Conservation (phyloP, 2,888 invertebrate genomes). For the Agrotis segetum region DNA sequence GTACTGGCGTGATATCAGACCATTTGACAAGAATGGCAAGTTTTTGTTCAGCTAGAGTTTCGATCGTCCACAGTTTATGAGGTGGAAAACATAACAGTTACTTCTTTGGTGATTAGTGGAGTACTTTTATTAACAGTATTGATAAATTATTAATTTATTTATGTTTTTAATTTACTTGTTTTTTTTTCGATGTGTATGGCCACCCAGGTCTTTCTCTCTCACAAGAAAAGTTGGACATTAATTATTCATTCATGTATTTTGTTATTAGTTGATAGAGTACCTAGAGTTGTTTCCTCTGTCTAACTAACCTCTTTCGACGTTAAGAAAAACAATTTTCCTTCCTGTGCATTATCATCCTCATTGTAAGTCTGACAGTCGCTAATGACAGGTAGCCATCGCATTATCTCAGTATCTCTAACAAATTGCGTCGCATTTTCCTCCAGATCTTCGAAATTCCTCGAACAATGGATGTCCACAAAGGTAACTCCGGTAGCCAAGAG, state of each 20-base stretch:
- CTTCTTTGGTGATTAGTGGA: conserved; percentile 32
- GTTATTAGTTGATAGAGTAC: too few species aligned
- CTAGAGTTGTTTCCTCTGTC: not conserved
- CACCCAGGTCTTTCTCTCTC: not conserved
- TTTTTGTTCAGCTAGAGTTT: conserved; percentile 76
- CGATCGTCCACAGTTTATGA: conserved; percentile 73
- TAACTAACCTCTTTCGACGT: not conserved
- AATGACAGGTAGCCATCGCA: conserved; percentile 32
- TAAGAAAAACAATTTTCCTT: not conserved
- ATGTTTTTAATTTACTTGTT: not conserved
- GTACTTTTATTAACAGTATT: conserved; percentile 10
- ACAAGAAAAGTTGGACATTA: too few species aligned
- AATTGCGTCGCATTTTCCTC: conserved; percentile 53
- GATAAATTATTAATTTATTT: not conserved
- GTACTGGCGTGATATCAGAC: conserved; percentile 73
- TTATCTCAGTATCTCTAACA: conserved; percentile 56
- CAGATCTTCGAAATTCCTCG: conserved; percentile 53
- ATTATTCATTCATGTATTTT: too few species aligned
- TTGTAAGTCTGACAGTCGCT: conserved; percentile 27
- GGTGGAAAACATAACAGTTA: conserved; percentile 62
- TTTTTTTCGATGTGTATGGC: too few species aligned
- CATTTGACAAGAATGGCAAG: conserved; percentile 69
- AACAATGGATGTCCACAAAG: conserved; percentile 66
- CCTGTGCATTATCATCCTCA: not conserved
- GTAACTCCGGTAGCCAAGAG: conserved; percentile 74